phyloP scores from a whole-genome alignment of 2,888 invertebrate species.

The Coleophora deauratella region DNA sequence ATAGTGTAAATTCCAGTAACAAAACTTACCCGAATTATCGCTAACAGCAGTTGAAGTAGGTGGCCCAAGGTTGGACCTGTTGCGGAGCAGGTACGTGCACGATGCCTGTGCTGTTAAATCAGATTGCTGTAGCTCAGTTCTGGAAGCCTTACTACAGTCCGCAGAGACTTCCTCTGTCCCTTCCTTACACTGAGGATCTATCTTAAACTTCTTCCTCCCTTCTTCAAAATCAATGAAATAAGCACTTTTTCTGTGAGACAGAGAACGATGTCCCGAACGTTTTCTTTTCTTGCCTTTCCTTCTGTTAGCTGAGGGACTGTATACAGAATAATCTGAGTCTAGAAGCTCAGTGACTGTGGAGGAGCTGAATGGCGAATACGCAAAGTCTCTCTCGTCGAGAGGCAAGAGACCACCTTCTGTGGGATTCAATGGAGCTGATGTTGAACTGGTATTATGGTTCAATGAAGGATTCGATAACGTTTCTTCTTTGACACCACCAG shows the following conservation, averaged over 20 bases:
- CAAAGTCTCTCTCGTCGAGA: constrained; percentile 66
- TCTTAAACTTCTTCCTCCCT: constrained; percentile 68
- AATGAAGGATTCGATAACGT: constrained; percentile 30
- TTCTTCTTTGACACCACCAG: constrained; percentile 35
- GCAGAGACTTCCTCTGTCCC: constrained; percentile 30
- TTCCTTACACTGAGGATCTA: constrained; percentile 60
- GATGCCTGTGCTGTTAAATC: constrained; percentile 29
- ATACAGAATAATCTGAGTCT: constrained; percentile 67
- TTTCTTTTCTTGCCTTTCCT: constrained; percentile 66
- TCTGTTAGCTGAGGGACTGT: constrained; percentile 57
- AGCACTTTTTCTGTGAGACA: constrained; percentile 54
- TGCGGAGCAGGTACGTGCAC: constrained; percentile 46
- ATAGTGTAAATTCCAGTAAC: no score
- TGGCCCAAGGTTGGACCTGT: constrained; percentile 46
- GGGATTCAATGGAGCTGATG: constrained; percentile 35
- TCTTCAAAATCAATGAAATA: constrained; percentile 48
- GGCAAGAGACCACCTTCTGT: constrained; percentile 62
- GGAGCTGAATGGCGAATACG: constrained; percentile 67
- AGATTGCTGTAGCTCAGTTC: constrained; percentile 42
- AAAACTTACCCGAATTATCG: constrained; percentile 49
- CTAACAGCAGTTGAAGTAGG: constrained; percentile 52
- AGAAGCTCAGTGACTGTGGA: constrained; percentile 63
- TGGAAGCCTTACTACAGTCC: constrained; percentile 29
- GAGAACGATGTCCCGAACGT: constrained; percentile 54
- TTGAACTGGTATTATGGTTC: constrained; percentile 35